These are phyloP conservation scores for Limnephilus auricula DNA, from an alignment of 2,888 invertebrate species.

Conservation along the genomic window DNA sequence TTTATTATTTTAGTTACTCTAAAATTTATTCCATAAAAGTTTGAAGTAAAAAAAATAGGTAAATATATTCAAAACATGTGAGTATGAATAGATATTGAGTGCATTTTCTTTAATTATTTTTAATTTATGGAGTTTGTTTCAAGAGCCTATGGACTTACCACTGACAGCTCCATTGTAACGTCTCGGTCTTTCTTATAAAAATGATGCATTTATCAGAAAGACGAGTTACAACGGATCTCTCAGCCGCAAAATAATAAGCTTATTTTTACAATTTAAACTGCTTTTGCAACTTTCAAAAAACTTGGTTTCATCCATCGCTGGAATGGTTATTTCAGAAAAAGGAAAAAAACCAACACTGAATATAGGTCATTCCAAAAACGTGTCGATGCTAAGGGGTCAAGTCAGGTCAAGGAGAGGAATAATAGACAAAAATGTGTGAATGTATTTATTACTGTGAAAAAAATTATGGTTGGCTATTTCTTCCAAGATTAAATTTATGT, in stretches of 20 bases:
- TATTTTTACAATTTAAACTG: too few relatives aligned
- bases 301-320: too few relatives aligned
- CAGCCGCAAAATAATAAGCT: not conserved
- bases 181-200: not conserved
- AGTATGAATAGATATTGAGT: not conserved
- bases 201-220: not conserved
- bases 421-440: not conserved
- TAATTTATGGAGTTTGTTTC: not conserved
- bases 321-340: too few relatives aligned
- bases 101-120: not conserved
- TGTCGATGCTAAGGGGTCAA: not conserved
- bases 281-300: too few relatives aligned
- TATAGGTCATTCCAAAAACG: not conserved
- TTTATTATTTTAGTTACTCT: not conserved
- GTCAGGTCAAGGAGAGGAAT: too few relatives aligned
- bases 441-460: not conserved
- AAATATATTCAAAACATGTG: not conserved
- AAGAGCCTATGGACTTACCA: not conserved
- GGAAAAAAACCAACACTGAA: not conserved
- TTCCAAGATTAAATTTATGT: too few relatives aligned
- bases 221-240: not conserved
- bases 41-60: not conserved
- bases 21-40: not conserved
- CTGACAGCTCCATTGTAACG: not conserved
- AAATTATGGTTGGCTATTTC: too few relatives aligned